Evolutionary conservation across 2,888 invertebrate species (phyloP).

Genomic region (Phaedon cochleariae): DNA sequence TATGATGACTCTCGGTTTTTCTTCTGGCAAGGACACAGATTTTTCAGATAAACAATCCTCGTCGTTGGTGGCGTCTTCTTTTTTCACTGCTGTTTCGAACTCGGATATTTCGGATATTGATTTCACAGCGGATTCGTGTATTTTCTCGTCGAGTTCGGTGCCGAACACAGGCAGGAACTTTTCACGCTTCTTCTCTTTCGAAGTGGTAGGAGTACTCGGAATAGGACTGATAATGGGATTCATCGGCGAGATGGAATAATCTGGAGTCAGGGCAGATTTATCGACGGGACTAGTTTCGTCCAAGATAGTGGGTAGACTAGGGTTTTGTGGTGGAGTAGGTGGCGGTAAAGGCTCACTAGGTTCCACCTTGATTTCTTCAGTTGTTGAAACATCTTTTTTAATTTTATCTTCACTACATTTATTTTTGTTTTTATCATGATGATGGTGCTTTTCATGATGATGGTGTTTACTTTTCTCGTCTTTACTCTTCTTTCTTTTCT

Average conservation of each 20-base stretch:
- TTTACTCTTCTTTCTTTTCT: constrained; percentile 84
- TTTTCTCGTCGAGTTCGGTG: constrained; percentile 71
- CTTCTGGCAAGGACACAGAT: constrained; percentile 66
- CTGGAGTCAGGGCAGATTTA: constrained; percentile 54
- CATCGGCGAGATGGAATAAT: constrained; percentile 53
- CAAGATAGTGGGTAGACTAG: constrained; percentile 71
- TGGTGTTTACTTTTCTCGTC: constrained; percentile 78
- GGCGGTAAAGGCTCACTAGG: constrained; percentile 47
- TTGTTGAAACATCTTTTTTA: constrained; percentile 48
- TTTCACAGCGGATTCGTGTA: constrained; percentile 83
- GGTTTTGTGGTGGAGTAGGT: constrained; percentile 60
- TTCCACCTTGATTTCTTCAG: constrained; percentile 46
- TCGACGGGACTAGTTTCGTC: constrained; percentile 69
- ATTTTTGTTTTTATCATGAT: constrained; percentile 62
- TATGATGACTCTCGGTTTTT: constrained; percentile 83
- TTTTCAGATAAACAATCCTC: constrained; percentile 49
- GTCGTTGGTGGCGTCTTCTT: constrained; percentile 43
- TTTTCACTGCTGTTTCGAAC: constrained; percentile 56
- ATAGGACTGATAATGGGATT: constrained; percentile 63
- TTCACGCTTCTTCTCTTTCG: constrained; percentile 66
- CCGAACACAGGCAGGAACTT: constrained; percentile 75
- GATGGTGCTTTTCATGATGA: constrained; percentile 66
- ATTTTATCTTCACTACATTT: constrained; percentile 51
- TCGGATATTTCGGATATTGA: constrained; percentile 72
- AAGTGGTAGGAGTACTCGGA: constrained; percentile 63